Conservation (phyloP, 2,113 vertebrate species). For the Mohoua ochrocephala region DNA sequence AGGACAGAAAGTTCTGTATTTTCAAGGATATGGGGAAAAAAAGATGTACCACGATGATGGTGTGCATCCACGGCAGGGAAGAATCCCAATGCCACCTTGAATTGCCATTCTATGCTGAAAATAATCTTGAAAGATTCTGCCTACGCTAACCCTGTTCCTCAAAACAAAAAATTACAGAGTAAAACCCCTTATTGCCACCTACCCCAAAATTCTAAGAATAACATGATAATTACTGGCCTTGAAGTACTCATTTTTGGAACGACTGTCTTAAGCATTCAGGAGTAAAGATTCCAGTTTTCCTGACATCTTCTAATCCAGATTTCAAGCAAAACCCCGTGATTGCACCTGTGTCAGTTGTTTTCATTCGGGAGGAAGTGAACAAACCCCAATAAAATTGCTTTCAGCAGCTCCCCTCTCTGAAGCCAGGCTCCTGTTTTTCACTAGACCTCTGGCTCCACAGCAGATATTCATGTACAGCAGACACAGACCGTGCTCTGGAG, state of each 20-base stretch:
- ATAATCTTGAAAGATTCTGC: neutral
- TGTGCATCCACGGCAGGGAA: neutral
- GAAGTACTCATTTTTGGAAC: neutral
- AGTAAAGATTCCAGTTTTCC: neutral
- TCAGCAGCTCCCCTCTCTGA: neutral
- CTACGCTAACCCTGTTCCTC: neutral
- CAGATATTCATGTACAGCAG: rapidly evolving
- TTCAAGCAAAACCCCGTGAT: neutral
- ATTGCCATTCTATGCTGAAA: neutral
- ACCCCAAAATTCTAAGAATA: neutral
- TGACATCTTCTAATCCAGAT: neutral
- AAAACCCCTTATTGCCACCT: neutral
- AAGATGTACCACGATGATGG: neutral
- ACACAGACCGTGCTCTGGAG: neutral
- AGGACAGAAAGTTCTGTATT: neutral
- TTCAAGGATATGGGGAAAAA: neutral
- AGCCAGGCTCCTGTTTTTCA: neutral
- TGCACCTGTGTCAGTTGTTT: neutral
- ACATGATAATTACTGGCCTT: neutral
- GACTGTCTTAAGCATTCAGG: neutral
- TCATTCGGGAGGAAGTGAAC: neutral
- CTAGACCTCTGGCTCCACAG: rapidly evolving
- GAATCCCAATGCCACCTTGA: neutral
- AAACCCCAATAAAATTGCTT: neutral
- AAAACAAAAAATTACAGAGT: neutral